Evolutionary conservation across 1,140 invertebrate species (phyloP).

Genomic region (Scaptodrosophila lebanonensis): DNA sequence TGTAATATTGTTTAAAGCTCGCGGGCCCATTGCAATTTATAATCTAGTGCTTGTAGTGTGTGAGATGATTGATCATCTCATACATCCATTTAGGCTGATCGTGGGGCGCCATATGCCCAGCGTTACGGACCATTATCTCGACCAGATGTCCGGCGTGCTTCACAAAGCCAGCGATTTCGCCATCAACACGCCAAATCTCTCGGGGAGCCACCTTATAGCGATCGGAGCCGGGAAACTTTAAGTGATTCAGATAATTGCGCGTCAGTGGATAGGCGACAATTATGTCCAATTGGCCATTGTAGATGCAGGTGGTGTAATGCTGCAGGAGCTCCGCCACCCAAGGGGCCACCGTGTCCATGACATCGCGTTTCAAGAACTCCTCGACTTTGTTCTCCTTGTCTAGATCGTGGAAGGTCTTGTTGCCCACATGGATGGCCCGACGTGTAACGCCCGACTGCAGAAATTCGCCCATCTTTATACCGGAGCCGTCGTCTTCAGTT

Average conservation of each 20-base stretch:
- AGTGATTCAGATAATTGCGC: slow-evolving; percentile 82
- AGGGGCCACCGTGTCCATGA: slow-evolving; percentile 89
- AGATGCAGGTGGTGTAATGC: slow-evolving; percentile 85
- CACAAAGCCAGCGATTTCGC: slow-evolving; percentile 87
- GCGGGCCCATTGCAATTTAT: too few species aligned
- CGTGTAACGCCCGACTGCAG: slow-evolving; percentile 81
- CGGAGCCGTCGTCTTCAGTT: slow-evolving; percentile 77
- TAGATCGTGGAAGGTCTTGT: slow-evolving; percentile 82
- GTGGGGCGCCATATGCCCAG: slow-evolving; percentile 89
- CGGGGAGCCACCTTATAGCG: slow-evolving; percentile 83
- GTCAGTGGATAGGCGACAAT: slow-evolving; percentile 89
- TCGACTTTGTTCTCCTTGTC: slow-evolving; percentile 81
- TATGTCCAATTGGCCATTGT: slow-evolving; percentile 91
- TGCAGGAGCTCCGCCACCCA: slow-evolving; percentile 84
- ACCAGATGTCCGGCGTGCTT: slow-evolving; percentile 85
- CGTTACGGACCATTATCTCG: slow-evolving; percentile 88
- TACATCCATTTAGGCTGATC: slow-evolving; percentile 89
- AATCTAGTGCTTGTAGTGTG: slow-evolving; percentile 80
- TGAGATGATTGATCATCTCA: slow-evolving; percentile 87
- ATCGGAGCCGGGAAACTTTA: slow-evolving; percentile 83
- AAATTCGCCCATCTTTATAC: slow-evolving; percentile 78
- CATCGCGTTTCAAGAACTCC: slow-evolving; percentile 84
- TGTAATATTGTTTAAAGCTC: too few species aligned
- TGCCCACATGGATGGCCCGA: slow-evolving; percentile 89
- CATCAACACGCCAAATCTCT: slow-evolving; percentile 83